Evolutionary conservation across 2,888 invertebrate genomes (phyloP).

Genomic region (Oxytorus armatus): DNA sequence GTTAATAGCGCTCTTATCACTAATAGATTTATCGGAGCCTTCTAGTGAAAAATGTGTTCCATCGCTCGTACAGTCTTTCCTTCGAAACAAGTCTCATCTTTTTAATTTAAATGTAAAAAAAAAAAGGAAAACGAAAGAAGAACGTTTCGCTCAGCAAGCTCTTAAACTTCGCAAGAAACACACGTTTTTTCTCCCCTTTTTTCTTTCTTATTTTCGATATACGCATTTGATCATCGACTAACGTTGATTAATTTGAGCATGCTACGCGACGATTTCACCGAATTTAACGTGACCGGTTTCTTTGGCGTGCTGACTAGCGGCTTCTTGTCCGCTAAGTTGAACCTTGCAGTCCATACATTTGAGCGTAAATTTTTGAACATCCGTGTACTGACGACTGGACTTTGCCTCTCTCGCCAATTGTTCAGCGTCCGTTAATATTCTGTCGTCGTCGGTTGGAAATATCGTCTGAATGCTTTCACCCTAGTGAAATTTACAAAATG

Average conservation of each 20-base stretch:
- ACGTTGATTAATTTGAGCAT: conserved; percentile 32
- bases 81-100: conserved; percentile 1
- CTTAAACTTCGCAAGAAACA: conserved; percentile 6
- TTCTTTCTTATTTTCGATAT: conserved; percentile 12
- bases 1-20: not conserved
- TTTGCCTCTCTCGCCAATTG: conserved; percentile 95
- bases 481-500: conserved; percentile 84
- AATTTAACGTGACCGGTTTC: conserved; percentile 93
- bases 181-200: not conserved
- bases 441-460: conserved; percentile 91
- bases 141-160: not conserved
- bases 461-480: conserved; percentile 91
- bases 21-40: conserved; percentile 24
- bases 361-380: conserved; percentile 93
- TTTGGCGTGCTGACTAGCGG: conserved; percentile 94
- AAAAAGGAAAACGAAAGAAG: not conserved
- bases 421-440: conserved; percentile 91
- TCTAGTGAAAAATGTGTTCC: conserved; percentile 11
- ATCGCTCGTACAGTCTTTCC: conserved; percentile 13
- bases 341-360: conserved; percentile 93
- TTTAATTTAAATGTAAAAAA: not conserved
- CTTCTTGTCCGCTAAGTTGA: conserved; percentile 91
- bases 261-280: conserved; percentile 87
- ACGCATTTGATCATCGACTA: conserved; percentile 32
- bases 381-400: conserved; percentile 95